Conservation (phyloP, 2,888 invertebrate species). For the Nephrotoma flavescens region DNA sequence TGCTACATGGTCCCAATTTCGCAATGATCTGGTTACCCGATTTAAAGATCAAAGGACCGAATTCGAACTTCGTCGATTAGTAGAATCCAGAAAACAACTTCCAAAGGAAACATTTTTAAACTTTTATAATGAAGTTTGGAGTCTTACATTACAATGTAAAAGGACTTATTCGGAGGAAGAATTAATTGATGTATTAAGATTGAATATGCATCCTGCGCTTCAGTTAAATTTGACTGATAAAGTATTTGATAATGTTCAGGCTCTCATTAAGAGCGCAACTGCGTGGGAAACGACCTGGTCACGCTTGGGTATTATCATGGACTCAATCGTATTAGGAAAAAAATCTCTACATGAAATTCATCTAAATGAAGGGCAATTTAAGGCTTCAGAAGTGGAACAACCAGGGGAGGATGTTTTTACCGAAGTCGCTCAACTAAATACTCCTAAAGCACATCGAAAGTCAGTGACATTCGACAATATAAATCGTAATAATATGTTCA, state of each 20-base stretch:
- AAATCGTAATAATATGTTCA: too few relatives aligned
- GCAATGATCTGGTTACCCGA: not conserved
- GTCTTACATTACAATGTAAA: not conserved
- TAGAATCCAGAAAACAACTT: not conserved
- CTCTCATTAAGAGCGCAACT: not conserved
- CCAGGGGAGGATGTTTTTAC: too few relatives aligned
- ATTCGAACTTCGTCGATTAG: not conserved
- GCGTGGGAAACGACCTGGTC: too few relatives aligned
- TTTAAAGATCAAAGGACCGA: not conserved
- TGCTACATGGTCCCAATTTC: not conserved
- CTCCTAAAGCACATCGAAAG: too few relatives aligned
- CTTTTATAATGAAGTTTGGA: not conserved
- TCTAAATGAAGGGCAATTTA: not conserved
- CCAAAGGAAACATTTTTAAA: not conserved
- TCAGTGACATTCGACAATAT: too few relatives aligned
- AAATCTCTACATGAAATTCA: not conserved
- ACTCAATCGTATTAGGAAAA: not conserved
- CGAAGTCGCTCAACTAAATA: too few relatives aligned
- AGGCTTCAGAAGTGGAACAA: too few relatives aligned
- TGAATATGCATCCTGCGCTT: not conserved
- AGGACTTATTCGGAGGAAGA: not conserved
- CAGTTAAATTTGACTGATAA: not conserved
- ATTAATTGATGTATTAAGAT: not conserved
- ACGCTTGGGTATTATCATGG: not conserved
- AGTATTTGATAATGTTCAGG: not conserved